Percentiles rank a stretch among this genome's conserved stretches.
Evolutionary conservation across 2,888 invertebrate species (phyloP).

Genomic region (Leucoptera coffeella): DNA sequence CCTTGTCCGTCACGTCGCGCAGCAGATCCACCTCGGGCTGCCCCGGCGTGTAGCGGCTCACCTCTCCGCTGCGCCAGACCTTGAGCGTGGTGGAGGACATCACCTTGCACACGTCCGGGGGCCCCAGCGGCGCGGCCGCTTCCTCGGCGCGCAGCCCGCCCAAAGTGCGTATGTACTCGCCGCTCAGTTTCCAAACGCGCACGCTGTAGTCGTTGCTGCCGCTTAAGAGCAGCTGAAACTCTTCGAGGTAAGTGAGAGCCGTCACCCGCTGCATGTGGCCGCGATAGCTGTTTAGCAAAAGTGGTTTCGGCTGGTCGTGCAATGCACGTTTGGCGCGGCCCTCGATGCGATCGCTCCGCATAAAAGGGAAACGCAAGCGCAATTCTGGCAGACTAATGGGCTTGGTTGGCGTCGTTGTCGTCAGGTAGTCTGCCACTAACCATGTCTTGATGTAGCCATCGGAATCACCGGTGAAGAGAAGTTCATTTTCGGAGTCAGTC

Average conservation of each 20-base stretch:
- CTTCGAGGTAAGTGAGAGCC: conserved; percentile 60
- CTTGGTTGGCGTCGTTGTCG: conserved; percentile 33
- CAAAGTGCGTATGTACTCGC: conserved; percentile 66
- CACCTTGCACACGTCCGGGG: conserved; percentile 67
- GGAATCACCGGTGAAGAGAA: conserved; percentile 65
- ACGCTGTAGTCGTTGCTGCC: conserved; percentile 66
- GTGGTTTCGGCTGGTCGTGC: conserved; percentile 55
- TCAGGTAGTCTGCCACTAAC: conserved; percentile 62
- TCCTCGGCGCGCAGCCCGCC: conserved; percentile 65
- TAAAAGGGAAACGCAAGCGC: conserved; percentile 65
- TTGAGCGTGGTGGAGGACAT: conserved; percentile 74
- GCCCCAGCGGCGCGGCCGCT: conserved; percentile 49
- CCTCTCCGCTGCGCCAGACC: conserved; percentile 49
- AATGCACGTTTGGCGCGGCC: conserved; percentile 64
- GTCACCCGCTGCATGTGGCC: conserved; percentile 67
- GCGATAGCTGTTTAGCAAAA: conserved; percentile 63
- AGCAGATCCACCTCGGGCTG: conserved; percentile 30
- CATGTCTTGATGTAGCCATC: conserved; percentile 76
- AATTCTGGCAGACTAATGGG: conserved; percentile 58
- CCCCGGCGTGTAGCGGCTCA: conserved; percentile 45
- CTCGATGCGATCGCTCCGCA: conserved; percentile 59
- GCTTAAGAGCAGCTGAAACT: conserved; percentile 60
- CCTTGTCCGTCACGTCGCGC: conserved; percentile 30
- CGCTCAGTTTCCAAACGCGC: conserved; percentile 68
- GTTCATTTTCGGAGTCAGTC: conserved; percentile 65